Conservation (phyloP, 2,888 invertebrate genomes). For the Polyommatus icarus region DNA sequence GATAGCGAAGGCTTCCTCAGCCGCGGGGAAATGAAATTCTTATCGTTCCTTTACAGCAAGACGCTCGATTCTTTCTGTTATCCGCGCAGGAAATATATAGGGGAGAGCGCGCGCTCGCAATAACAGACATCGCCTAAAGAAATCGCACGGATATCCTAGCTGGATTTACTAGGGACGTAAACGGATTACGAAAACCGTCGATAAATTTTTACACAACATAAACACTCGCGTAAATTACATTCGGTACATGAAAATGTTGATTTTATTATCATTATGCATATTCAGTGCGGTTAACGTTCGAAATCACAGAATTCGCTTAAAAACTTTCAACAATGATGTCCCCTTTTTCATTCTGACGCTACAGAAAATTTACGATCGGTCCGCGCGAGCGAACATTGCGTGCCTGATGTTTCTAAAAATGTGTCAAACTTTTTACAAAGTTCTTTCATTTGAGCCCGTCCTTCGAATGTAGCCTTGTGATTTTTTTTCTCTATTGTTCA, state of each 20-base stretch:
- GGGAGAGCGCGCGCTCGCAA: constrained; percentile 57
- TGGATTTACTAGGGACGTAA: constrained; percentile 48
- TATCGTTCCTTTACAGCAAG: constrained; percentile 74
- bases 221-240: constrained; percentile 24
- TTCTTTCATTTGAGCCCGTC: constrained; percentile 78
- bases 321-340: constrained; percentile 77
- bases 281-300: constrained; percentile 56
- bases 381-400: constrained; percentile 71
- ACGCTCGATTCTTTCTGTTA: constrained; percentile 74
- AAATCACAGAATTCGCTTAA: constrained; percentile 65
- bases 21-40: constrained; percentile 80
- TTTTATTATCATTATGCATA: constrained; percentile 56
- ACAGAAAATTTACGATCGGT: constrained; percentile 74
- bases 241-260: constrained; percentile 37
- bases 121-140: constrained; percentile 68
- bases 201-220: constrained; percentile 20
- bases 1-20: constrained; percentile 71
- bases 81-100: constrained; percentile 75
- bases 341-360: constrained; percentile 79
- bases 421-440: constrained; percentile 80
- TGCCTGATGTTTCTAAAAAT: constrained; percentile 80
- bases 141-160: constrained; percentile 61
- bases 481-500: constrained; percentile 73
- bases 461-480: constrained; percentile 72
- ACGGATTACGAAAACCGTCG: constrained; percentile 21